Evolutionary conservation across 2,113 vertebrate genomes (phyloP).

Genomic region (Pomatostomus ruficeps): DNA sequence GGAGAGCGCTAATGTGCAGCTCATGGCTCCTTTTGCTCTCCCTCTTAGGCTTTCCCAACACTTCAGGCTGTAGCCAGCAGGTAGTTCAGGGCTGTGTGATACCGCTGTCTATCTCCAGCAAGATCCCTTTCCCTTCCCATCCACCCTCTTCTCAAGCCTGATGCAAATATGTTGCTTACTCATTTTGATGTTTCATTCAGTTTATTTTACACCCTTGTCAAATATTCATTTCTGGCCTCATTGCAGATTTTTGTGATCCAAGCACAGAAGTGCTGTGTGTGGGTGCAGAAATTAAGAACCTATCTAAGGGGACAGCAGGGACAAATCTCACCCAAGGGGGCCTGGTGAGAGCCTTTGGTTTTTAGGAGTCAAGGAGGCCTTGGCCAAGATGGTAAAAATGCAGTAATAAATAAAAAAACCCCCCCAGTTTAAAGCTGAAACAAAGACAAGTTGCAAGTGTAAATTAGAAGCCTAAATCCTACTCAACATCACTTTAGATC

Average conservation of each 20-base stretch:
- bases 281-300: neutral
- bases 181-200: neutral
- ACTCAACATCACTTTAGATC: neutral
- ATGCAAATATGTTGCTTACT: neutral
- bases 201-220: neutral
- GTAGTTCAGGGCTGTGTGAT: neutral
- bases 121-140: neutral
- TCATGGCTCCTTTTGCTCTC: neutral
- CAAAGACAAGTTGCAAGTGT: neutral
- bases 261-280: neutral
- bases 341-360: neutral
- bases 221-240: neutral
- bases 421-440: neutral
- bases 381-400: fast-evolving
- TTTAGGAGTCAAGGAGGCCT: neutral
- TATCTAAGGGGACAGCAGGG: fast-evolving
- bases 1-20: neutral
- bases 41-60: neutral
- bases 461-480: slow-evolving; percentile 9
- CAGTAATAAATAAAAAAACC: neutral
- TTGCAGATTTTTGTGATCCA: neutral
- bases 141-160: neutral
- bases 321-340: neutral
- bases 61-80: neutral
- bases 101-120: neutral